Conservation (phyloP, 2,113 vertebrate genomes). For the Elephas maximus region DNA sequence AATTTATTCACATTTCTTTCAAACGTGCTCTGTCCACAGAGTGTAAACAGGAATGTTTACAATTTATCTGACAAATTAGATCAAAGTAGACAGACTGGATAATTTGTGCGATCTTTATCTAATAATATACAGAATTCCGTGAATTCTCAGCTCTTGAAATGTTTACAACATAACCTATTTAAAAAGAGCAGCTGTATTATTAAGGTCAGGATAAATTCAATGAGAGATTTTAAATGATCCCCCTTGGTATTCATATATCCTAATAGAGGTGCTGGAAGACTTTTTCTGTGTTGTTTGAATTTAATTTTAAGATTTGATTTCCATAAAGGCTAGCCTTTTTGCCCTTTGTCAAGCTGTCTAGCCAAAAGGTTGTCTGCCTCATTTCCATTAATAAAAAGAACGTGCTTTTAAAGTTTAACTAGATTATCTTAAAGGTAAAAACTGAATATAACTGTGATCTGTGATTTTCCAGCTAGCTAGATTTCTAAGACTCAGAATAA, state of each 20-base stretch:
- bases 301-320: conserved; percentile 69
- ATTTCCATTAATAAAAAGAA: conserved; percentile 74
- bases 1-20: conserved; percentile 5
- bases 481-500: background rate
- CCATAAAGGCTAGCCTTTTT: conserved; percentile 73
- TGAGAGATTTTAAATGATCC: background rate
- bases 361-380: conserved; percentile 71
- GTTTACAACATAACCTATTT: background rate
- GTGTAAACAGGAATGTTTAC: background rate
- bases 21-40: background rate
- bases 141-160: background rate
- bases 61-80: background rate
- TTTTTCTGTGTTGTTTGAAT: conserved; percentile 48
- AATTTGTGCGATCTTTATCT: background rate
- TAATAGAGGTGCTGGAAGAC: background rate
- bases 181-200: background rate
- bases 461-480: background rate
- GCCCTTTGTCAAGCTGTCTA: conserved; percentile 76
- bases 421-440: conserved; percentile 64
- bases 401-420: conserved; percentile 67
- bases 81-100: background rate
- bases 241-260: background rate
- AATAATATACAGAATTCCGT: background rate
- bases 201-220: conserved; percentile 7
- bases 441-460: conserved; percentile 9